Conservation (phyloP, 2,113 vertebrate species). For the Ictalurus punctatus region DNA sequence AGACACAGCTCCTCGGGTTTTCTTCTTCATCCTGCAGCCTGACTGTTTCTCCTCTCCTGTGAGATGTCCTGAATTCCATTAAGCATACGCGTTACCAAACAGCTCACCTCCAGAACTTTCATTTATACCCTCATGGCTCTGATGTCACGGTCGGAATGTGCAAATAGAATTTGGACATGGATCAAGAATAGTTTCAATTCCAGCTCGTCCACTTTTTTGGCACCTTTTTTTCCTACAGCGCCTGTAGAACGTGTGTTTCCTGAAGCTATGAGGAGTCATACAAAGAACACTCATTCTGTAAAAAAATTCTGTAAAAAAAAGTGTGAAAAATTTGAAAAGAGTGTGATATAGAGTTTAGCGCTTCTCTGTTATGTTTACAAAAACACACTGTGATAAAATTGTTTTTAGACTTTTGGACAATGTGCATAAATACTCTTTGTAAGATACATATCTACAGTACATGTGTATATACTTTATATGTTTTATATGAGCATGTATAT, state of each 20-base stretch:
- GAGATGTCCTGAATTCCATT: slow-evolving; percentile 1
- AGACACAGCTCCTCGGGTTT: slow-evolving; percentile 5
- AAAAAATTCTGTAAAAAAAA: not conserved
- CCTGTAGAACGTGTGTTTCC: not conserved
- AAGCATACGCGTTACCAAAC: slow-evolving; percentile 7
- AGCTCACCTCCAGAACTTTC: slow-evolving; percentile 12
- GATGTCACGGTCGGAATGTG: slow-evolving; percentile 52
- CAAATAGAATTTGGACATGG: slow-evolving; percentile 46
- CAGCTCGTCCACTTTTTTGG: not conserved
- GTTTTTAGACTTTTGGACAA: not conserved
- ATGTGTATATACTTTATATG: not conserved
- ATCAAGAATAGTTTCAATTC: slow-evolving; percentile 51
- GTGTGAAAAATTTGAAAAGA: not conserved
- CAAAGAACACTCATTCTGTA: not conserved
- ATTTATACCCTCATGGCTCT: slow-evolving; percentile 50
- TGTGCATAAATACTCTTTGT: not conserved
- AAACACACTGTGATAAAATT: not conserved
- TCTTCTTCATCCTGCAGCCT: slow-evolving; percentile 30
- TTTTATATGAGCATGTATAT: not conserved
- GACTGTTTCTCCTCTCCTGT: not conserved
- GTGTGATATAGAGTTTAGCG: not conserved
- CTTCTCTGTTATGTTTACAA: not conserved
- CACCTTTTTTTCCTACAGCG: not conserved
- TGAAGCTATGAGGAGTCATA: not conserved
- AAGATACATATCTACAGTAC: not conserved